Evolutionary conservation across 2,113 vertebrate species (phyloP), one percentile per base, ranked within the genome.

Genomic region (Neodontobutis hainanensis): DNA sequence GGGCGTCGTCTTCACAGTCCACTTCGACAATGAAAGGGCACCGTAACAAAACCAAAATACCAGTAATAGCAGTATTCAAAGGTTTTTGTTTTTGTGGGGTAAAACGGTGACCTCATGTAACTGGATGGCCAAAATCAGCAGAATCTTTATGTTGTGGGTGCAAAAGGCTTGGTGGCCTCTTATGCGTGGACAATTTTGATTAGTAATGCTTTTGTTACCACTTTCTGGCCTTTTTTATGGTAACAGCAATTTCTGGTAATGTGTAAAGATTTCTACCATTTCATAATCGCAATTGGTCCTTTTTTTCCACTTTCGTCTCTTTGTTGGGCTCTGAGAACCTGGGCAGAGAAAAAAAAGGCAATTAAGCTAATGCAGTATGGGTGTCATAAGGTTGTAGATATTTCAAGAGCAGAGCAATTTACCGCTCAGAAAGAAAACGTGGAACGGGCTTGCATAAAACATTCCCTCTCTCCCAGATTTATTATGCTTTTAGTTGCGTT

Each of bases 401-500:
- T 97, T 96, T 97, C 95, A 96, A 95, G 94, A 95, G 93, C 89
- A 82, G 92, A 94, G 94, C 94, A 97, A 97, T 96, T 96, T 95
- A 95, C 92, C 83, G 88, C 94, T 94, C 94, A 91, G 92, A 83
- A 88, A 94, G 92, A 92, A 94, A 94, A 90, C 82, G 89, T 94
- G 92, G 93, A 92, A 92, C 94, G 90, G 85, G 91, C 92, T 95
- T 94, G 93, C 94, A 94, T 95, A 95, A 96, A 96, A 93, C 91
- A 92, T 94, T 93, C 92, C 74, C 86, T 87, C 85, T 84, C 91
- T 90, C 68, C 27, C 89, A 94, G 94, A 98, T 97, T 98, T 98
- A 98, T 98, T 94, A 95, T 92, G 95, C 95, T 96, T 98, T 97
- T 97, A 97, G 95, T 95, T 95, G 93, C 86, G 89, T 94, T 96